Percentiles rank a stretch among this genome's conserved stretches.
These are phyloP conservation scores for Wasmannia auropunctata DNA, from an alignment of 1,140 invertebrate genomes.

Conservation along the genomic window DNA sequence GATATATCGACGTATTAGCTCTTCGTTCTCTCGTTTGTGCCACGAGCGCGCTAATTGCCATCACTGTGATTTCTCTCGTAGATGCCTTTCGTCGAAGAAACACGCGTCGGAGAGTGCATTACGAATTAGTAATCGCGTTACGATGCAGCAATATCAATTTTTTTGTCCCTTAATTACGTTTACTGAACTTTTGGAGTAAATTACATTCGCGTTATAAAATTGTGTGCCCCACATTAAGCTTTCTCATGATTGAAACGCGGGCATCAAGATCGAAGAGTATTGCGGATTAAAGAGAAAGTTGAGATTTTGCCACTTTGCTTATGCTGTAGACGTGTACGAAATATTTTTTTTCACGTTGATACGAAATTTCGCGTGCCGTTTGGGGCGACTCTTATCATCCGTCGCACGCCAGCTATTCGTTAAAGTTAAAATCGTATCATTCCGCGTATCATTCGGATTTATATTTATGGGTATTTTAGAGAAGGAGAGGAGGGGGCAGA, in stretches of 20 bases:
- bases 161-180: neutral
- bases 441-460: slow-evolving; percentile 31
- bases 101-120: neutral
- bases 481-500: neutral
- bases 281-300: neutral
- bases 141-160: slow-evolving; percentile 3
- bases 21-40: slow-evolving; percentile 73
- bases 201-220: neutral
- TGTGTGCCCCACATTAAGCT: neutral
- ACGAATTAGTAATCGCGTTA: slow-evolving; percentile 17
- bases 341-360: slow-evolving; percentile 25
- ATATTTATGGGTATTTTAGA: slow-evolving; percentile 33
- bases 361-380: slow-evolving; percentile 39
- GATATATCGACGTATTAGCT: slow-evolving; percentile 75
- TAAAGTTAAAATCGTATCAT: slow-evolving; percentile 40
- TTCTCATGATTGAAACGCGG: slow-evolving; percentile 4
- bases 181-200: neutral
- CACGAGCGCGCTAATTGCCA: slow-evolving; percentile 73
- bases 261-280: neutral
- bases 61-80: slow-evolving; percentile 30
- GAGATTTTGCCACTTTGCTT: neutral
- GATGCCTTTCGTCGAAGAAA: neutral
- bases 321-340: neutral
- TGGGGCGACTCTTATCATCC: slow-evolving; percentile 20
- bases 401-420: slow-evolving; percentile 36